phyloP scores from a whole-genome alignment of 1,140 invertebrate species.

The Solenopsis fugax region DNA sequence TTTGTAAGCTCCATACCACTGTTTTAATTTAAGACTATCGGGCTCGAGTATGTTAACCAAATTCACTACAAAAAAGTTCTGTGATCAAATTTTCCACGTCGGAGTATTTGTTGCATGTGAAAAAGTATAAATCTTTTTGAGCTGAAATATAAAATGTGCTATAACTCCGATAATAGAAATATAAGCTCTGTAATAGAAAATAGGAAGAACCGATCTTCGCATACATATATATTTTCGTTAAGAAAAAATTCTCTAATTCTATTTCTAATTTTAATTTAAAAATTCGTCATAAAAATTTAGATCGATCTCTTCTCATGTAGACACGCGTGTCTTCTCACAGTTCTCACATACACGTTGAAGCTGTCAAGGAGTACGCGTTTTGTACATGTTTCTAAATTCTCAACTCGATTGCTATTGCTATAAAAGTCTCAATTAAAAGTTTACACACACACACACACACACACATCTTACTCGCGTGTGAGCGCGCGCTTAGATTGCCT shows the following conservation, averaged over 20 bases:
- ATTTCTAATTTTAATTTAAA: neutral
- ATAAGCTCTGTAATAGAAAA: neutral
- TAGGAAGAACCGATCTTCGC: neutral
- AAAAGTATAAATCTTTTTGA: neutral
- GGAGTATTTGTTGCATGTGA: neutral
- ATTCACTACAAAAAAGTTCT: neutral
- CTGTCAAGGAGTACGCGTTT: neutral
- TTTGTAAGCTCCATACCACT: slow-evolving; percentile 25
- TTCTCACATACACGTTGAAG: neutral
- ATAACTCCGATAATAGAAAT: neutral
- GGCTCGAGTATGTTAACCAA: neutral
- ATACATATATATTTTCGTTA: neutral
- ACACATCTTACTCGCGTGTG: too few relatives aligned
- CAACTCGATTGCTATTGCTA: too few relatives aligned
- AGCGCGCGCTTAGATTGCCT: too few relatives aligned
- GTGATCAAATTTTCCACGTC: neutral
- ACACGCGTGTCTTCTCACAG: neutral
- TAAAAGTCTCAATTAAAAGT: too few relatives aligned
- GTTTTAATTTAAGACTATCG: slow-evolving; percentile 44
- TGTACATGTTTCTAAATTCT: too few relatives aligned
- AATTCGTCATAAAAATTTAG: neutral
- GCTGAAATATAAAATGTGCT: neutral
- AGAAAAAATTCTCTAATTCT: neutral
- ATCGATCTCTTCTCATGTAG: neutral
- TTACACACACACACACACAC: too few relatives aligned